phyloP scores from a whole-genome alignment of 2,797 vertebrate genomes.

The Echeneis naucrates region DNA sequence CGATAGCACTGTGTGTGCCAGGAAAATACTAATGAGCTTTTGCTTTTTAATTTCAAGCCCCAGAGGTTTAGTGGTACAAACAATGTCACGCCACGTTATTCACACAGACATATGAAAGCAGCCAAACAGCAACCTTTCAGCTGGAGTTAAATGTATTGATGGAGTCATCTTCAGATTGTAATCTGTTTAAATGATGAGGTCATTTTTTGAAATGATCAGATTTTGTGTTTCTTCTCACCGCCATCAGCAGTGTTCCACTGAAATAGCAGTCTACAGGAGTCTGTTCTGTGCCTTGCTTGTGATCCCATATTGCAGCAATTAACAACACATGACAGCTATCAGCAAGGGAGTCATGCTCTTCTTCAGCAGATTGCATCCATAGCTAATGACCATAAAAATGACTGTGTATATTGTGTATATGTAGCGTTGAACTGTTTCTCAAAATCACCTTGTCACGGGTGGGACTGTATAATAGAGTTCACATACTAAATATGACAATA shows the following conservation, averaged over 20 bases:
- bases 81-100: not conserved
- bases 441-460: not conserved
- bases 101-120: not conserved
- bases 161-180: not conserved
- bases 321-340: conserved; percentile 9
- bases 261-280: conserved; percentile 1
- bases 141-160: conserved; percentile 1
- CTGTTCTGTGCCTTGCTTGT: conserved; percentile 1
- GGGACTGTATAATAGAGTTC: not conserved
- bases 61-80: conserved; percentile 17
- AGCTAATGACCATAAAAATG: not conserved
- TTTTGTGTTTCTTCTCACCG: not conserved
- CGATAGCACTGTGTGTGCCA: not conserved
- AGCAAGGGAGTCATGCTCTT: conserved; percentile 2
- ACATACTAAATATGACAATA: not conserved
- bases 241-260: not conserved
- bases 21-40: not conserved
- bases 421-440: not conserved
- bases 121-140: not conserved
- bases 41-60: conserved; percentile 13
- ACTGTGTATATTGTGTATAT: not conserved
- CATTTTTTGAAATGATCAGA: not conserved
- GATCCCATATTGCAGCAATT: conserved; percentile 15
- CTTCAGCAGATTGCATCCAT: not conserved
- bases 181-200: not conserved